Evolutionary conservation across 2,888 invertebrate genomes (phyloP).

Genomic region (Noctua pronuba): DNA sequence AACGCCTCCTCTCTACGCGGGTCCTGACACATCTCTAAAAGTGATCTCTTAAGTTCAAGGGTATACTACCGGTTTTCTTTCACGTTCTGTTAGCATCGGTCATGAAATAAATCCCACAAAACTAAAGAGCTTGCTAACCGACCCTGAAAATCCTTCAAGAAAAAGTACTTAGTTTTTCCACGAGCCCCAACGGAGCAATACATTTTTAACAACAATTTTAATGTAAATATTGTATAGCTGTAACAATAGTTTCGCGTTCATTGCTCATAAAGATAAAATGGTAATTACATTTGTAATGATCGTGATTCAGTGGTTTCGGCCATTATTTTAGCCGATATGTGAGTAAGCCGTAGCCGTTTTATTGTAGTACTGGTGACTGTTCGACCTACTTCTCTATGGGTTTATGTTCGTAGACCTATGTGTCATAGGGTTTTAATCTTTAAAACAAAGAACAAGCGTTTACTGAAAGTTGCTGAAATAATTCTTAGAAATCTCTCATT

Average conservation of each 20-base stretch:
- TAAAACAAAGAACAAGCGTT: neutral
- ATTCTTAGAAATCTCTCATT: neutral
- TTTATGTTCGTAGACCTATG: constrained; percentile 40
- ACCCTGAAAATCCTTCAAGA: constrained; percentile 30
- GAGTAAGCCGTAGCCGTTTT: constrained; percentile 68
- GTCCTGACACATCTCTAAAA: neutral
- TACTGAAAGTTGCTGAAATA: neutral
- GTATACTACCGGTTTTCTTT: neutral
- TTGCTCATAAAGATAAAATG: constrained; percentile 86
- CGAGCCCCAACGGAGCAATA: constrained; percentile 43
- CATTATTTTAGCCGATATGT: constrained; percentile 64
- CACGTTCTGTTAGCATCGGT: neutral
- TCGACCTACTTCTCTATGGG: constrained; percentile 60
- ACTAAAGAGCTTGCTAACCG: neutral
- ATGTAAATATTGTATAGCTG: constrained; percentile 68
- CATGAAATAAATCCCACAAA: neutral
- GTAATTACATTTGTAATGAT: constrained; percentile 84
- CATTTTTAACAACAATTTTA: constrained; percentile 65
- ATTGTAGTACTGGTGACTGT: constrained; percentile 62
- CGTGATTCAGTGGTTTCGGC: constrained; percentile 69
- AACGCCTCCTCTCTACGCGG: neutral
- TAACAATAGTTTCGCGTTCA: constrained; percentile 74
- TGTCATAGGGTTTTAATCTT: constrained; percentile 51
- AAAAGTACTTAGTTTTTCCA: neutral
- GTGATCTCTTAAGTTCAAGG: neutral